Percentiles rank a stretch among this genome's conserved stretches.
These are phyloP conservation scores for Lontra canadensis DNA, from an alignment of 2,113 vertebrate species.

Conservation along the genomic window DNA sequence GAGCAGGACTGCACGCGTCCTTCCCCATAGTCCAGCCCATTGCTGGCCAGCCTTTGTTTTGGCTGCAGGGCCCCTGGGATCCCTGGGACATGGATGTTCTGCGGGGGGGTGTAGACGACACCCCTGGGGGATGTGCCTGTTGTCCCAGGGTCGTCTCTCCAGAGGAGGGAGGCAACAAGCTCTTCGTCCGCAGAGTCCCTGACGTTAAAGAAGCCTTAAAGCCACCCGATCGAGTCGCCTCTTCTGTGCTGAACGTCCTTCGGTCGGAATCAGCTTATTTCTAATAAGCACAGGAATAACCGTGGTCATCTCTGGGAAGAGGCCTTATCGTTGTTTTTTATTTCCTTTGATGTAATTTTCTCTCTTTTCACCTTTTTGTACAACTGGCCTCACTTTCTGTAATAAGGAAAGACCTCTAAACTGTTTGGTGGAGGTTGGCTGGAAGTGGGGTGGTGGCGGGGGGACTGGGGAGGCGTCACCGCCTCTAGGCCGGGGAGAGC, in stretches of 20 bases:
- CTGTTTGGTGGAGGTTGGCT: not conserved
- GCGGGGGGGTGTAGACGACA: too few relatives aligned
- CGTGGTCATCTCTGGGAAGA: not conserved
- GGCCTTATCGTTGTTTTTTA: not conserved
- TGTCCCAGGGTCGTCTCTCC: not conserved
- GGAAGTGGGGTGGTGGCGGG: fast-evolving
- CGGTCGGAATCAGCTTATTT: not conserved
- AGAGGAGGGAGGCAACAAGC: not conserved
- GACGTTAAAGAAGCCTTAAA: not conserved
- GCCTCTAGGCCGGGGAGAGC: fast-evolving
- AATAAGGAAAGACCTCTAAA: not conserved
- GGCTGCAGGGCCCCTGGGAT: not conserved
- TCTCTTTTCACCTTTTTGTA: not conserved
- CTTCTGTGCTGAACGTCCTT: not conserved
- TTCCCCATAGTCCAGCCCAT: not conserved
- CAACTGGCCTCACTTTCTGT: not conserved
- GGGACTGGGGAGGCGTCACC: fast-evolving
- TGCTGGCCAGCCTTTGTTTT: not conserved
- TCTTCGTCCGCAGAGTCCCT: not conserved
- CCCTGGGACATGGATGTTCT: fast-evolving
- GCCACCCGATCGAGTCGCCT: not conserved
- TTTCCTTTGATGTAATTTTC: not conserved
- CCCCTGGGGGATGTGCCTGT: fast-evolving
- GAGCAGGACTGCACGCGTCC: too few relatives aligned
- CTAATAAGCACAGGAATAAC: not conserved